A percentile compares a stretch with the other conserved stretches of the same genome.
Conservation (phyloP, 2,888 invertebrate genomes). For the Melipona bicolor region DNA sequence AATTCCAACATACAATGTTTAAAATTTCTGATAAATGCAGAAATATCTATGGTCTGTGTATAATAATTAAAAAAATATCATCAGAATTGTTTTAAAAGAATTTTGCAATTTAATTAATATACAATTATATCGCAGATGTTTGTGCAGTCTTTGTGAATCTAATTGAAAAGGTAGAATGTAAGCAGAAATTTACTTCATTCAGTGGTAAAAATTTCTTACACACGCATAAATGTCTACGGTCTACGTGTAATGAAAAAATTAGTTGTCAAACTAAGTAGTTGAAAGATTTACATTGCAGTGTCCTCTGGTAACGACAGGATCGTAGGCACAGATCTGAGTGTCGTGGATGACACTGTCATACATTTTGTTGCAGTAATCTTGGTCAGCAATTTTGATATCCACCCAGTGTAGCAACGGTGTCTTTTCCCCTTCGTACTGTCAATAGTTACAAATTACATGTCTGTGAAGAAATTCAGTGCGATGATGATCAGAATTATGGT, state of each 20-base stretch:
- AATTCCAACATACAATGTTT: too few relatives aligned
- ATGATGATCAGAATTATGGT: neutral
- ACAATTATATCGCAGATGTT: too few relatives aligned
- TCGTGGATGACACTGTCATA: constrained; percentile 45
- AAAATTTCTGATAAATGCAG: too few relatives aligned
- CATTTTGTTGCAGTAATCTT: constrained; percentile 53
- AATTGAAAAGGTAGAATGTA: too few relatives aligned
- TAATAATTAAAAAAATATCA: too few relatives aligned
- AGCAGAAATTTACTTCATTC: too few relatives aligned
- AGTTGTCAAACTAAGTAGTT: neutral
- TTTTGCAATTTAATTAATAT: too few relatives aligned
- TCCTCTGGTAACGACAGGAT: constrained; percentile 48
- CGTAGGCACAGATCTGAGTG: constrained; percentile 67
- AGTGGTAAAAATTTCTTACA: too few relatives aligned
- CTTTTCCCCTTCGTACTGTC: constrained; percentile 66
- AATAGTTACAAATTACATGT: neutral
- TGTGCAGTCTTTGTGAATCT: too few relatives aligned
- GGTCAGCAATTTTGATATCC: constrained; percentile 85
- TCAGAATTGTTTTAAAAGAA: too few relatives aligned
- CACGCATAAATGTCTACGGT: neutral
- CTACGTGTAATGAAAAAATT: neutral
- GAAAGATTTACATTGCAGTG: constrained; percentile 63
- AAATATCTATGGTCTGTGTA: too few relatives aligned
- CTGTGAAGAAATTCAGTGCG: neutral
- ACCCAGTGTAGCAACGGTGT: constrained; percentile 84